Evolutionary conservation across 2,797 vertebrate genomes (phyloP).

Genomic region (Anabacerthia variegaticeps): DNA sequence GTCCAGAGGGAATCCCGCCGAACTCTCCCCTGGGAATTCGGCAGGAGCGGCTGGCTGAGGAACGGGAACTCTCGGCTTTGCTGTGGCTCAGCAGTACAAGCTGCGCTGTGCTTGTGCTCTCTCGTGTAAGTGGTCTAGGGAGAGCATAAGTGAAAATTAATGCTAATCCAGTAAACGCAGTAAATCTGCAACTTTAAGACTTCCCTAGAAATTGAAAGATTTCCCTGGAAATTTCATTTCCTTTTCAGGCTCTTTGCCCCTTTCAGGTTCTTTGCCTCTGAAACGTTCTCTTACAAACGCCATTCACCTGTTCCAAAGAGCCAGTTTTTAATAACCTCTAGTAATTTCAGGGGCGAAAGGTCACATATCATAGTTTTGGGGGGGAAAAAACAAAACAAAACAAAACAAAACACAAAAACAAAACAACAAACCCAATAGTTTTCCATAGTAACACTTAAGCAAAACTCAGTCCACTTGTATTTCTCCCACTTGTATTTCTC

Average conservation of each 20-base stretch:
- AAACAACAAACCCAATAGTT: neutral
- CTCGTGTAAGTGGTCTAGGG: neutral
- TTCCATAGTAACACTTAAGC: neutral
- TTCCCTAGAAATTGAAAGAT: neutral
- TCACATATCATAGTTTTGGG: neutral
- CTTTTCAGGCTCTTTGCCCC: neutral
- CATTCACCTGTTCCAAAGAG: neutral
- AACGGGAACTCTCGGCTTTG: accelerated
- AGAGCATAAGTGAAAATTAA: neutral
- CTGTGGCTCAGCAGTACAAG: too few relatives aligned
- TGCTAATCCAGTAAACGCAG: neutral
- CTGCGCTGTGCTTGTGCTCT: neutral
- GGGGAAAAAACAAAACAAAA: neutral
- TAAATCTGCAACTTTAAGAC: neutral
- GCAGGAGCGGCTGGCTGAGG: accelerated
- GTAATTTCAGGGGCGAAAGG: neutral
- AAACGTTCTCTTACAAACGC: neutral
- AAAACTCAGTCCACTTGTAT: neutral
- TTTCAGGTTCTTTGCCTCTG: neutral
- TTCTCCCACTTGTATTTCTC: neutral
- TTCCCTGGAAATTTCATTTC: neutral
- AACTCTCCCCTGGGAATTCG: neutral
- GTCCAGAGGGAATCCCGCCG: accelerated
- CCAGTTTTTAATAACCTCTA: neutral
- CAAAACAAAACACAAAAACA: neutral